phyloP scores from a whole-genome alignment of 1,140 invertebrate species.

The Aethina tumida region DNA sequence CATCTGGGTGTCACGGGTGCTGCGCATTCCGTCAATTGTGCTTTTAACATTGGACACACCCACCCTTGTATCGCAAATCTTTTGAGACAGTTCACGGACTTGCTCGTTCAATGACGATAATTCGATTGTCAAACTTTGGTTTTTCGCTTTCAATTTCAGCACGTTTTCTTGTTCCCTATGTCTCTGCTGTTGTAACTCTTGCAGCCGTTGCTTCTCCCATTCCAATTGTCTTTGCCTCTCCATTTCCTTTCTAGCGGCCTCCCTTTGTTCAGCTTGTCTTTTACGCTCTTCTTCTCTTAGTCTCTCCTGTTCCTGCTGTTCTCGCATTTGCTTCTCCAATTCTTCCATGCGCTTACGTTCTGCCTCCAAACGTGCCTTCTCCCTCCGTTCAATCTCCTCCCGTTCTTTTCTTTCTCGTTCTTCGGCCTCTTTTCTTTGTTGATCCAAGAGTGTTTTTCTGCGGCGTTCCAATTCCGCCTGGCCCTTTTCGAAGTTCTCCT shows the following conservation, averaged over 20 bases:
- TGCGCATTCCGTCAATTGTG: slow-evolving; percentile 93
- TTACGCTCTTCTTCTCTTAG: slow-evolving; percentile 61
- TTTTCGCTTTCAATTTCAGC: slow-evolving; percentile 80
- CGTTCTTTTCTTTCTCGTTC: slow-evolving; percentile 86
- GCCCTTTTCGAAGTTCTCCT: slow-evolving; percentile 96
- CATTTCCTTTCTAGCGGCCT: slow-evolving; percentile 76
- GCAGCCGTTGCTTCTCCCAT: slow-evolving; percentile 87
- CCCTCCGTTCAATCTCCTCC: slow-evolving; percentile 76
- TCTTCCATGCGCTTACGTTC: slow-evolving; percentile 55
- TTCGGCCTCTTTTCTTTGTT: slow-evolving; percentile 75
- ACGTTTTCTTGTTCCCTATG: slow-evolving; percentile 84
- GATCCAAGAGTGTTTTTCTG: slow-evolving; percentile 74
- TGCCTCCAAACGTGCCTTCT: slow-evolving; percentile 59
- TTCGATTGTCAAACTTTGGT: slow-evolving; percentile 77
- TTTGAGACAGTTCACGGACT: slow-evolving; percentile 75
- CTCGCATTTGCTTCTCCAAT: slow-evolving; percentile 63
- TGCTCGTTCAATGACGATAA: slow-evolving; percentile 55
- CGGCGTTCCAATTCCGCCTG: slow-evolving; percentile 93
- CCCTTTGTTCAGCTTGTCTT: slow-evolving; percentile 66
- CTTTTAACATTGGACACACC: slow-evolving; percentile 87
- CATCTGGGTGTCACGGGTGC: slow-evolving; percentile 80
- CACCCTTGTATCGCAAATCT: slow-evolving; percentile 78
- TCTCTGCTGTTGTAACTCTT: slow-evolving; percentile 74
- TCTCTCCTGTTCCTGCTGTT: slow-evolving; percentile 72
- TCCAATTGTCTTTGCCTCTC: slow-evolving; percentile 90